These are phyloP conservation scores for Resseliella maxima DNA, from an alignment of 2,888 invertebrate species.

Conservation along the genomic window DNA sequence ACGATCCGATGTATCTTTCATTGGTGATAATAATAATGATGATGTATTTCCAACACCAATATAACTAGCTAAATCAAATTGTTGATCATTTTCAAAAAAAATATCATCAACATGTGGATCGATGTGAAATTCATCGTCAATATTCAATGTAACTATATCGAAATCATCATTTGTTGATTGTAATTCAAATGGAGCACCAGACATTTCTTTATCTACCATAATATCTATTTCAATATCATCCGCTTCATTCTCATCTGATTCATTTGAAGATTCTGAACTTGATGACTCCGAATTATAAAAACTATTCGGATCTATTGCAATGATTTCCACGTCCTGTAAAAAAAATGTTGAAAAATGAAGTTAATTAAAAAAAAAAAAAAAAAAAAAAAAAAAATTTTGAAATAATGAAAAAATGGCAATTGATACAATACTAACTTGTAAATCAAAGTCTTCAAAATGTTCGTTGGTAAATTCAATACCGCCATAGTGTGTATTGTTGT, in stretches of 20 bases:
- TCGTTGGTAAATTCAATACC: slow-evolving; percentile 31
- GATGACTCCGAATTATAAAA: slow-evolving; percentile 18
- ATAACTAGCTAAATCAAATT: slow-evolving; percentile 50
- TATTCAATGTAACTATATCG: slow-evolving; percentile 41
- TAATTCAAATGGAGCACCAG: background rate
- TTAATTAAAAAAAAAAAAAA: background rate
- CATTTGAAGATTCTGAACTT: background rate
- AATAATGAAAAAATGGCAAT: no score
- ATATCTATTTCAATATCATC: background rate
- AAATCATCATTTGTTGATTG: background rate
- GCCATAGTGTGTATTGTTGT: background rate
- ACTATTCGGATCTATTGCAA: slow-evolving; percentile 63
- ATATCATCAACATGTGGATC: background rate
- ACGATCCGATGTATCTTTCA: background rate
- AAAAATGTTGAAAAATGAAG: background rate
- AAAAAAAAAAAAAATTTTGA: background rate
- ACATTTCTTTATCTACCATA: background rate
- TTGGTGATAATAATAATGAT: background rate
- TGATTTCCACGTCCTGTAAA: slow-evolving; percentile 61
- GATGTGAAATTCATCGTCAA: slow-evolving; percentile 27
- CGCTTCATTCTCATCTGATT: background rate
- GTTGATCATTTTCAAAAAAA: background rate
- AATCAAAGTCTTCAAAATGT: background rate
- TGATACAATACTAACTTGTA: background rate
- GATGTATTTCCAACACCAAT: slow-evolving; percentile 33